Evolutionary conservation across 2,888 invertebrate species (phyloP), one percentile per base, ranked within the genome.

Genomic region (Eupelmus urozonus): DNA sequence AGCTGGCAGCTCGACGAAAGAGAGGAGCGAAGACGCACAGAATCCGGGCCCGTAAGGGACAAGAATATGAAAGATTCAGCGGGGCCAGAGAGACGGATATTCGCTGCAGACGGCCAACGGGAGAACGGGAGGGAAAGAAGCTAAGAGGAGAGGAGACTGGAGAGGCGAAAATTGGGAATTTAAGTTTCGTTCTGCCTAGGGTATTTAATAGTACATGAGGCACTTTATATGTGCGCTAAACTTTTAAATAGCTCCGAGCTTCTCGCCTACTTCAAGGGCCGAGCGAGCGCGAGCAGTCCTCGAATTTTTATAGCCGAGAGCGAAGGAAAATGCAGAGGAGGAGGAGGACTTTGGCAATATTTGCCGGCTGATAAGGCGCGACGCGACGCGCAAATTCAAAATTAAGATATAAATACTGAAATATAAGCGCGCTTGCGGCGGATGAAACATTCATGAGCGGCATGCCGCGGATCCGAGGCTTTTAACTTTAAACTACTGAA

Each of bases 141-240:
- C 9, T 0, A 27, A 59, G 62, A 55, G 51, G 23, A 29, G 16
- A 60, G 62, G 75, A 62, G 34, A n/a, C n/a, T n/a, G 63, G 27
- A 23, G 66, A 63, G 75, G 59, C 25, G 79, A 80, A 80, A 83
- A 83, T 83, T 70, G 82, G 78, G 80, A 83, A 81, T 80, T 84
- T 84, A 83, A 82, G 57, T 79, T 79, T 72, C 51, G 49, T 66
- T 59, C 67, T 69, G 55, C 67, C 63, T 65, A 13, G 65, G 62
- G 72, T 73, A 76, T 76, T 79, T 79, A 76, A 76, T 73, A 76
- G 73, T 73, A 67, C 63, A 79, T 72, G 76, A 79, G 76, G 63
- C 69, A 73, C 76, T 73, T 73, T 73, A 73, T 76, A 63, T 63
- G 71, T 27, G 59, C 65, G 73, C 73, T 69, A 40, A 76, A 76